phyloP scores from a whole-genome alignment of 2,888 invertebrate species.

The Cotesia congregata region DNA sequence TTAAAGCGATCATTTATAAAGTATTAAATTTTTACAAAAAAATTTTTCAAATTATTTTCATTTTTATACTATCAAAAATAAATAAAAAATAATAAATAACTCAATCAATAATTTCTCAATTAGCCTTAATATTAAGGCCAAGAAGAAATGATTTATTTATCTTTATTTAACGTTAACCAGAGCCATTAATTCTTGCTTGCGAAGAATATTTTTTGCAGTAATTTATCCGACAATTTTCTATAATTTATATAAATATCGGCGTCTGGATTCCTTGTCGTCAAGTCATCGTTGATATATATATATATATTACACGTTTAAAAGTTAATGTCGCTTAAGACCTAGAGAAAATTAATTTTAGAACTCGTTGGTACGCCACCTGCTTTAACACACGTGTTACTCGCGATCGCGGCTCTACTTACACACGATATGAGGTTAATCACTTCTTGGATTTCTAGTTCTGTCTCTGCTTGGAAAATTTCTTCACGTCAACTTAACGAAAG shows the following conservation, averaged over 20 bases:
- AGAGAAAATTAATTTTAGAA: slow-evolving; percentile 39
- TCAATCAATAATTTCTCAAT: not conserved
- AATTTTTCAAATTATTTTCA: no score
- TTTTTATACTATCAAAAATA: not conserved
- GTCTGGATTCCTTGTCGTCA: not conserved
- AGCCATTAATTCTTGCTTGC: not conserved
- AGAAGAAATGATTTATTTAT: not conserved
- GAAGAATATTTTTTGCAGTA: not conserved
- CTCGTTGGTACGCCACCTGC: slow-evolving; percentile 25
- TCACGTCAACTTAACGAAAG: not conserved
- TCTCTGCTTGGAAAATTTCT: slow-evolving; percentile 12
- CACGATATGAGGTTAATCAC: slow-evolving; percentile 6
- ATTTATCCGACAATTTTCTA: not conserved
- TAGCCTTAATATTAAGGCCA: not conserved
- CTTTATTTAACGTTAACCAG: not conserved
- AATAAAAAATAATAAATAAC: not conserved
- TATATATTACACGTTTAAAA: not conserved
- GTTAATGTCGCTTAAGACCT: slow-evolving; percentile 3
- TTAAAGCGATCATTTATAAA: no score
- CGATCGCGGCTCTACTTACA: not conserved
- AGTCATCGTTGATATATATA: not conserved
- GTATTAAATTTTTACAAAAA: no score
- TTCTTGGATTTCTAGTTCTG: slow-evolving; percentile 32
- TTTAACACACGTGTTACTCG: slow-evolving; percentile 18
- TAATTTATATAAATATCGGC: not conserved